A percentile compares a stretch with the other conserved stretches of the same genome.
Conservation (phyloP, 2,888 invertebrate genomes). For the Cheilosia grossa region DNA sequence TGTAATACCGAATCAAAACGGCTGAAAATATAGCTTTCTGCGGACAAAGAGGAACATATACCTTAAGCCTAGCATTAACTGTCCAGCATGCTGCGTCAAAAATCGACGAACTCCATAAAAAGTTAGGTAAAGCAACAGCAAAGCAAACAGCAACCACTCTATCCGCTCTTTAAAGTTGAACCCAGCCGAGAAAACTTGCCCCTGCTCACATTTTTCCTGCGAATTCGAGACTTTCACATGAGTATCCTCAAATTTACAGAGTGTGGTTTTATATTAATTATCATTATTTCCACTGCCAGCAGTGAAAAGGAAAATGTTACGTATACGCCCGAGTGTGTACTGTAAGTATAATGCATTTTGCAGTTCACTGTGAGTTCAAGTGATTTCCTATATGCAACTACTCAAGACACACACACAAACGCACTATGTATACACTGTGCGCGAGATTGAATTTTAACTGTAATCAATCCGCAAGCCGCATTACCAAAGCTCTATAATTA, state of each 20-base stretch:
- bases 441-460: slow-evolving; percentile 43
- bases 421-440: not conserved
- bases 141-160: no score
- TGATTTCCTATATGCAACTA: not conserved
- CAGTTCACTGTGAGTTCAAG: not conserved
- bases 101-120: no score
- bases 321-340: not conserved
- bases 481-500: slow-evolving; percentile 56
- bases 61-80: no score
- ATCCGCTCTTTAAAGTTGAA: no score
- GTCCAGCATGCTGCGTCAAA: no score
- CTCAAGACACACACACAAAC: not conserved
- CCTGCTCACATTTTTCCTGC: no score
- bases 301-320: not conserved
- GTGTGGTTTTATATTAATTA: not conserved
- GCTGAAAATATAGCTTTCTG: no score
- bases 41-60: no score
- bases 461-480: slow-evolving; percentile 54
- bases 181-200: no score
- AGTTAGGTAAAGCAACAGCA: no score
- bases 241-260: not conserved
- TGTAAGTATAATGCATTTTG: slow-evolving; percentile 12
- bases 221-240: no score
- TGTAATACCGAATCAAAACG: no score
- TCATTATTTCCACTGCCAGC: not conserved